A percentile compares a stretch with the other conserved stretches of the same genome.
Conservation (phyloP, 1,140 invertebrate species). For the Oedothorax gibbosus region DNA sequence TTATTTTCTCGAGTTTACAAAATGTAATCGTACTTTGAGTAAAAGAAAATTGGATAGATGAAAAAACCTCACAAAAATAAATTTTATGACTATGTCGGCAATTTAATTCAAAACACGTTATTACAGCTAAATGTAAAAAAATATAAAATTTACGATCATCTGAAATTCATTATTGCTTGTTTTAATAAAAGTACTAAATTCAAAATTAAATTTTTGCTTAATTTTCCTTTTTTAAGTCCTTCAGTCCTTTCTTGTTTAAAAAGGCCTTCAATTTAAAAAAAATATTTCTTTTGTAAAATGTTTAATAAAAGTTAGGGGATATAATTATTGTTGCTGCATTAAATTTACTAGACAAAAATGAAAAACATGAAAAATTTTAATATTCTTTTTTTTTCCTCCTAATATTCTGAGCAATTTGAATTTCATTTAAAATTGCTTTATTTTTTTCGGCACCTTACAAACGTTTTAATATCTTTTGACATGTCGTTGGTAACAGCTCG, state of each 20-base stretch:
- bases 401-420: constrained; percentile 28
- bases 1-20: too few species aligned
- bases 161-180: not conserved
- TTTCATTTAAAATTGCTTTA: constrained; percentile 50
- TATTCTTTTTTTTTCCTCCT: constrained; percentile 33
- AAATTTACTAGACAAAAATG: constrained; percentile 8
- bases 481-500: constrained; percentile 53
- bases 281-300: not conserved
- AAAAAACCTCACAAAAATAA: too few species aligned
- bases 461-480: constrained; percentile 60
- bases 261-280: not conserved
- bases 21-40: too few species aligned
- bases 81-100: too few species aligned
- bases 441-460: constrained; percentile 27
- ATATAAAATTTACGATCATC: too few species aligned
- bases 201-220: not conserved
- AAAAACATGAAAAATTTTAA: not conserved
- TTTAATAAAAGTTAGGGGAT: constrained; percentile 27
- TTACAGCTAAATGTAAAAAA: too few species aligned
- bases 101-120: too few species aligned
- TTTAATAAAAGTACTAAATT: constrained; percentile 11
- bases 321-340: constrained; percentile 23
- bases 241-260: not conserved
- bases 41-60: too few species aligned
- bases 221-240: not conserved